Base-by-base conservation (phyloP, 2,113 vertebrate species). In the Siphamia tubifer region DNA sequence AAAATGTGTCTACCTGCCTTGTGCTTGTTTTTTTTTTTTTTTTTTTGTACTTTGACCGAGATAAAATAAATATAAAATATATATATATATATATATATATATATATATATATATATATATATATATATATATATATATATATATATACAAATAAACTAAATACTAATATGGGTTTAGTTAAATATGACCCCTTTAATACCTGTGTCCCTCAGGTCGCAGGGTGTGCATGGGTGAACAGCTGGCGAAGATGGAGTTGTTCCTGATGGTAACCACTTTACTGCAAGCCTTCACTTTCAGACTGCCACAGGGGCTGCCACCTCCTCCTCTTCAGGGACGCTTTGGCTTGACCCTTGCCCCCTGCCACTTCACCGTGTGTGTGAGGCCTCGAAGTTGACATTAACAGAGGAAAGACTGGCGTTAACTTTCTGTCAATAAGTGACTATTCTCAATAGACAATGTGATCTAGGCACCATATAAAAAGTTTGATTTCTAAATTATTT, bases 221-320 rank as follows among this genome's bases (percentile, higher is more conserved):
- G 94, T 96, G 30, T 98, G 96, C 74, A 98, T 98, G 96, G 97
- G 97, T 32, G 97, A 98, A 71, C 96, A 98, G 73, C 86, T 98
- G 90, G 98, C 97, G 6, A 98, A 98, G 91, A 98, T 97, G 96
- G 97, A 98, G 86, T 68, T 98, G 6, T 98, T 98, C 86, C 91
- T 98, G 78, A 94, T 92, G 44, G 95, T 97, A 27, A 90, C 92
- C 62, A 94, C 87, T 58, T 90, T 98, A 31, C 92, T 98, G 89
- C 96, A 98, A 87, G 92, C 90, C 43, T 98, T 98, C 79, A 90
- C 48, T 0, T 96, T 98, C 63, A 57, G 84, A 19, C 92, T 95
- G 6, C 95, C 96, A 0, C 79, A 93, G 48, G 94, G 91, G 8
- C 74, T 60, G 11, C 34, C 82, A 58, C 91, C 93, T 47, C 96